Evolutionary conservation across 92 coral and sea anemone species (phyloP), one percentile per base, ranked within the genome.

Genomic region (Umimayanthus kanabou): DNA sequence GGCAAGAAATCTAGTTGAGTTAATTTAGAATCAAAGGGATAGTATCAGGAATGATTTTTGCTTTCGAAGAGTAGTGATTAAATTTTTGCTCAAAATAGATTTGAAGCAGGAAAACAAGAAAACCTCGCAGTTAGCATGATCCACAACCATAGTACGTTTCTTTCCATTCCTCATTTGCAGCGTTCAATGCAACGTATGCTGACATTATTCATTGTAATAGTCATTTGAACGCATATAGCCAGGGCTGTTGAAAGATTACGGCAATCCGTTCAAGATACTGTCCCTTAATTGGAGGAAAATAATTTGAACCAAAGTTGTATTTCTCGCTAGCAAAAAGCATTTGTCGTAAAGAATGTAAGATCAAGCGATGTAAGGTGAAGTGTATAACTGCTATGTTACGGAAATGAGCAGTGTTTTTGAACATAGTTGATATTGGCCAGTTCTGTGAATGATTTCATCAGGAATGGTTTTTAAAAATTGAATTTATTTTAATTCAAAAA

Each of bases 1-100:
- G 83, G 88, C 50, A 94, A 90, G 58, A 93, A 86, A 61, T 80
- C 92, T 13, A 70, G 9, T 22, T 83, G 66, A 83, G 20, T 70
- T 69, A 39, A 30, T 9, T 10, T 10, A 73, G 9, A 14, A 33
- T 73, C 45, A 20, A 20, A 18, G 69, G 69, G 0, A 23, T 23
- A 61, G 69, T 61, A 61, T 61, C 69, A 61, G 3, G 66, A 57
- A 22, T 61, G 26, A 20, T 2, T 23, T 8, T 7, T 23, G 26
- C 69, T 20, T 61, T 61, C n/a, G 0, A 22, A 61, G 22, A 0
- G n/a, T 61, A 8, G 22, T 61, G 22, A 25, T 20, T 61, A 3
- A 3, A 61, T 6, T 22, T 61, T 61, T 61, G n/a, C 26, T 18
- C n/a, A 20, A 61, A 53, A 16, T 0, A 53, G 58, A 53, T 53